A percentile compares a stretch with the other conserved stretches of the same genome.
These are phyloP conservation scores for Datnioides undecimradiatus DNA, from an alignment of 2,113 vertebrate species.

Conservation along the genomic window DNA sequence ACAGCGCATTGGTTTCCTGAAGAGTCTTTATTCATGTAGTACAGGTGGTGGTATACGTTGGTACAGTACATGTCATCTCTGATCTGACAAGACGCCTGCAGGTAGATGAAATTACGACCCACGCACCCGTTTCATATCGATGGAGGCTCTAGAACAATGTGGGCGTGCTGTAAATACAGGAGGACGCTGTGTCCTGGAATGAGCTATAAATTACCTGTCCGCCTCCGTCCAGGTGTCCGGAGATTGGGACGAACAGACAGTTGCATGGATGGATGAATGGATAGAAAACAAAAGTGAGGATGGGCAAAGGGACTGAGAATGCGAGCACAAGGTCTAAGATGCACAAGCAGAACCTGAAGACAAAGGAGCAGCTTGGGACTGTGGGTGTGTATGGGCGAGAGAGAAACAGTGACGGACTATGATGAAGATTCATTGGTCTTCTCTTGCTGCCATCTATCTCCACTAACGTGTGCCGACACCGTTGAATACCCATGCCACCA, in stretches of 20 bases:
- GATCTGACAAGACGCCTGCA: slow-evolving; percentile 58
- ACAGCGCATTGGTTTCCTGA: slow-evolving; percentile 11
- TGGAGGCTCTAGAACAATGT: slow-evolving; percentile 54
- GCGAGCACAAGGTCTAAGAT: slow-evolving; percentile 11
- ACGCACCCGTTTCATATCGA: slow-evolving; percentile 41
- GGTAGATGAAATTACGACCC: slow-evolving; percentile 54
- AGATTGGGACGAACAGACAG: neutral
- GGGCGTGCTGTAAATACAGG: slow-evolving; percentile 49
- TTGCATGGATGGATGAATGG: slow-evolving; percentile 23
- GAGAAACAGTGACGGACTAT: slow-evolving; percentile 37
- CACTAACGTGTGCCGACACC: slow-evolving; percentile 48
- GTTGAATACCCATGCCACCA: slow-evolving; percentile 43
- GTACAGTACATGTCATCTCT: slow-evolving; percentile 33
- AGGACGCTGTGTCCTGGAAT: slow-evolving; percentile 31
- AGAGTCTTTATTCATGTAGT: neutral
- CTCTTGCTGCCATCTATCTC: slow-evolving; percentile 61
- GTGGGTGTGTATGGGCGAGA: slow-evolving; percentile 43
- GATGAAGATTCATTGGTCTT: slow-evolving; percentile 72
- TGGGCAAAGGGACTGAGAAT: neutral
- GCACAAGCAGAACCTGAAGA: slow-evolving; percentile 40
- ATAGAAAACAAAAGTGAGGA: slow-evolving; percentile 15
- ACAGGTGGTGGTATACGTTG: slow-evolving; percentile 11
- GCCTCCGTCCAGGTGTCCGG: slow-evolving; percentile 31
- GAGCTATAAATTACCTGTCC: slow-evolving; percentile 55
- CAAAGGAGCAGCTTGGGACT: slow-evolving; percentile 42